Evolutionary conservation across 2,113 vertebrate species (phyloP), one percentile per base, ranked within the genome.

Genomic region (Leptobrachium ailaonicum): DNA sequence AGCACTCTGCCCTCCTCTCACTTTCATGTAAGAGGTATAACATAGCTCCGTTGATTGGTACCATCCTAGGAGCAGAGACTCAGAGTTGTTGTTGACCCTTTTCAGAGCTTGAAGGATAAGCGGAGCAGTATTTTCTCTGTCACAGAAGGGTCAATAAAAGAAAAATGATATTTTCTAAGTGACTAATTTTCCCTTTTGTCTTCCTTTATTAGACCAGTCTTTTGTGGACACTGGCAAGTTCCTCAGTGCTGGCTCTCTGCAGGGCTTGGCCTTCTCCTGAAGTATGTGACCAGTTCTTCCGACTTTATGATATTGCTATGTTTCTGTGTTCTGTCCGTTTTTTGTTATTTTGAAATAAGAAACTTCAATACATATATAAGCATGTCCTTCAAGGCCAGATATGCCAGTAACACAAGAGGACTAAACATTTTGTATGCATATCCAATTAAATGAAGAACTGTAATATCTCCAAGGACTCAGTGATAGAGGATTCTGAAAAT

Each of bases 191-290:
- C 88, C 86, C 87, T 87, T 87, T 89, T 86, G 89, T 90, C 62
- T 86, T 88, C 88, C 88, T 90, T 90, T 88, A 89, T 94, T 92
- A 95, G 94, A 95, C 91, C 94, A 94, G 90, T 95, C 94, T 95
- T 96, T 95, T 94, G 92, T 95, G 93, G 94, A 96, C 93, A 92
- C 95, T 95, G 95, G 94, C 95, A 95, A 95, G 93, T 96, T 95
- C 91, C 94, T 92, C 91, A 94, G 91, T 90, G 90, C 94, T 94
- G 94, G 93, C 91, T 94, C 94, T 91, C 92, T 95, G 92, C 95
- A 92, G 85, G 95, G 94, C 90, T 93, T 96, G 93, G 91, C 94
- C 92, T 96, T 96, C 93, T 96, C 95, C 94, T 96, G 93, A 96
- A 95, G 94, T 95, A 96, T 86, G 95, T 95, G 91, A 87, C 82